Evolutionary conservation across 1,140 invertebrate species (phyloP), one percentile per base, ranked within the genome.

Genomic region (Drosophila auraria): DNA sequence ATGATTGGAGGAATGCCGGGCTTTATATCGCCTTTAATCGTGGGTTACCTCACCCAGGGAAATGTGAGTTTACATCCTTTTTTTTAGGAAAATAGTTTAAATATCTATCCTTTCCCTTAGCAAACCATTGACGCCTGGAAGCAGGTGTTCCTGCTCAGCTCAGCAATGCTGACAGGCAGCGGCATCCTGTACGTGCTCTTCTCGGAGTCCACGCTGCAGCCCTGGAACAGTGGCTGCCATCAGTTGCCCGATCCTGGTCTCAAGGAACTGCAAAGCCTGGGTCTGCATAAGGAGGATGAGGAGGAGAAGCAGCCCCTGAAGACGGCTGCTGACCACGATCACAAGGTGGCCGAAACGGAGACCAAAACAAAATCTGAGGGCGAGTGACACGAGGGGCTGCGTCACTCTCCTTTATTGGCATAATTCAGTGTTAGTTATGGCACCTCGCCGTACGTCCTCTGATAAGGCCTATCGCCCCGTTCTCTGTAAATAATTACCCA

Each of bases 111-210:
- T 51, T 17, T 38, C n/a, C 38, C 93, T 0, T 76, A 96, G 95
- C 95, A 96, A 95, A 96, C 95, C 0, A 93, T 95, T 30, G 93
- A 93, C 2, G 95, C 95, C 72, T 96, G 95, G 95, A 94, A 95
- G 74, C 93, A 95, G 68, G 95, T 96, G 0, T 96, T 95, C 73
- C 82, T 95, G 20, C 94, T 96, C 5, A 93, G 94, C 0, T 93
- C 95, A 4, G 78, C 75, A 0, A 94, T 95, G 91, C 78, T 95
- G 0, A 83, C 94, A 3, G 65, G 93, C n/a, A 94, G 94, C 27
- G 94, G 95, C 20, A 65, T 95, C 2, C 57, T 94, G 5, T 96
- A 95, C 42, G 74, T 94, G 0, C 54, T 95, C 0, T 95, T 95
- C 76, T 94, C 94, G 6, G 94, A 94, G 30, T 95, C 95, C 1